phyloP scores from a whole-genome alignment of 2,888 invertebrate species.

The Torymus tubicola region DNA sequence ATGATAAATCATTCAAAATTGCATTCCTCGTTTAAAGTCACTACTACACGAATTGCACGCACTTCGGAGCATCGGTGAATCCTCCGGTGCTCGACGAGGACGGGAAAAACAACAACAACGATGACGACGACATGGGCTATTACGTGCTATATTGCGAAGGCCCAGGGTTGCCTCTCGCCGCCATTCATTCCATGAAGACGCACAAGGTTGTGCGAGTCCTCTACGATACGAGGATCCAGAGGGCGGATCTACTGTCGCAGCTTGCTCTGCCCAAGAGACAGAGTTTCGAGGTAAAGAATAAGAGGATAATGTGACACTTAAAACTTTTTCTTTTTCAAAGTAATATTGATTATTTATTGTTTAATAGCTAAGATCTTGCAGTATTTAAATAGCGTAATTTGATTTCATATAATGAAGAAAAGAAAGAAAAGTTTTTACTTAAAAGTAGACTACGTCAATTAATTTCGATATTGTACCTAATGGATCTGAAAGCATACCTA shows the following conservation, averaged over 20 bases:
- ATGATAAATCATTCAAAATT: not conserved
- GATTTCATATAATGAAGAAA: no score
- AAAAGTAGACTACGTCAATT: no score
- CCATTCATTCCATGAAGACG: conserved; percentile 85
- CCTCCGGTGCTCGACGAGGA: conserved; percentile 61
- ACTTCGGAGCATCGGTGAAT: conserved; percentile 87
- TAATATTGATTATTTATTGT: no score
- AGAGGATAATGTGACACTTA: no score
- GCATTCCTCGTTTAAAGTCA: conserved; percentile 63
- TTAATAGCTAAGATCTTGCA: no score
- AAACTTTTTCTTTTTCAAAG: no score
- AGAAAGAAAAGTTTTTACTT: no score
- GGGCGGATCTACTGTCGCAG: conserved; percentile 83
- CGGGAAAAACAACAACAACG: not conserved
- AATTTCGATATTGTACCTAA: no score
- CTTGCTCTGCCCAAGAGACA: conserved; percentile 89
- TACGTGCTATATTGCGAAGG: conserved; percentile 94
- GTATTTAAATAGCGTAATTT: no score
- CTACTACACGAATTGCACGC: conserved; percentile 91
- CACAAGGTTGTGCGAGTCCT: conserved; percentile 87
- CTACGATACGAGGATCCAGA: conserved; percentile 83
- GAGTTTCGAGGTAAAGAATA: conserved; percentile 83
- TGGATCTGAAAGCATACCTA: no score
- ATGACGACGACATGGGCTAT: conserved; percentile 68
- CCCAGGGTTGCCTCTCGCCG: conserved; percentile 92